These are phyloP conservation scores for Trichacis sp. DNA, from an alignment of 2,888 invertebrate species.

Conservation along the genomic window DNA sequence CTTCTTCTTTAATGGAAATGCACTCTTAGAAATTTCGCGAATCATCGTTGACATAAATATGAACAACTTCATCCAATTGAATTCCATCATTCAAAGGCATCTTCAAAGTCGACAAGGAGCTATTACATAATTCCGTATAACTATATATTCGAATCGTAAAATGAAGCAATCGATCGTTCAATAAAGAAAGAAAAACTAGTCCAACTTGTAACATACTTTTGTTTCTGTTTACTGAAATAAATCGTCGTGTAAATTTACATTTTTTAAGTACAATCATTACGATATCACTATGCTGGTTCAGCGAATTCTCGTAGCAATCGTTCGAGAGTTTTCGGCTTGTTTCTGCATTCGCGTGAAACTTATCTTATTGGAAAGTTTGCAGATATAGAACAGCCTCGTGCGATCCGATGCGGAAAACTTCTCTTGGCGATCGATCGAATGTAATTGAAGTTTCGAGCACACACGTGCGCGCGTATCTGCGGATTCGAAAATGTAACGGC, in stretches of 20 bases:
- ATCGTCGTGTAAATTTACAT: constrained; percentile 44
- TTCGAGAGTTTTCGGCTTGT: constrained; percentile 23
- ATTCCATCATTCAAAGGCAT: too few species aligned
- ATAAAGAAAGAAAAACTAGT: too few species aligned
- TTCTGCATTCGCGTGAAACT: constrained; percentile 45
- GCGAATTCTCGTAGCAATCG: constrained; percentile 8
- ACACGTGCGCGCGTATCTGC: constrained; percentile 27
- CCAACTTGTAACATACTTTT: too few species aligned
- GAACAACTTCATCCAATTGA: too few species aligned
- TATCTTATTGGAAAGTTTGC: constrained; percentile 48
- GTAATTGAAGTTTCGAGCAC: constrained; percentile 49
- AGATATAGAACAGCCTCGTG: constrained; percentile 42
- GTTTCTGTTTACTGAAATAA: too few species aligned
- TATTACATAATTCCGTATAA: too few species aligned
- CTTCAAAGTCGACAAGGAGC: too few species aligned
- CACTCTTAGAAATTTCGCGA: too few species aligned
- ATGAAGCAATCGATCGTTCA: too few species aligned
- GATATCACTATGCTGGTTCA: constrained; percentile 5
- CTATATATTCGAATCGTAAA: too few species aligned
- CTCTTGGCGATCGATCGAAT: constrained; percentile 43
- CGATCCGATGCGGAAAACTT: constrained; percentile 47
- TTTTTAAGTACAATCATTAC: constrained; percentile 41
- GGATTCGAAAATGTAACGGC: constrained; percentile 10
- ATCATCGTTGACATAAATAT: too few species aligned
- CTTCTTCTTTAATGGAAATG: too few species aligned